Evolutionary conservation across 2,797 vertebrate genomes (phyloP).

Genomic region (Poecilia wingei): DNA sequence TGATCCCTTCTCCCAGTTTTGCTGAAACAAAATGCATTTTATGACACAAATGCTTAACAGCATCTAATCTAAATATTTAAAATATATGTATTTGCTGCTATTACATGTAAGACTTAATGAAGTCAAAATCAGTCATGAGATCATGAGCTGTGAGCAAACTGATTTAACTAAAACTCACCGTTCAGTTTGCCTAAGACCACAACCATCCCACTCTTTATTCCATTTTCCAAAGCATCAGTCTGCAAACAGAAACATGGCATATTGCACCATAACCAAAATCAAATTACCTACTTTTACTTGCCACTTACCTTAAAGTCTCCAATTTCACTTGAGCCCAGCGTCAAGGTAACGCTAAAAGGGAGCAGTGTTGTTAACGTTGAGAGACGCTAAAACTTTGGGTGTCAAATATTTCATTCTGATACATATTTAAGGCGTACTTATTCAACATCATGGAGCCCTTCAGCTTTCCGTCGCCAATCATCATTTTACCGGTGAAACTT

Average conservation of each 20-base stretch:
- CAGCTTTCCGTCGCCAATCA: constrained; percentile 37
- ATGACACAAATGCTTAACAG: background rate
- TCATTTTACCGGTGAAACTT: constrained; percentile 43
- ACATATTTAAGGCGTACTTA: constrained; percentile 59
- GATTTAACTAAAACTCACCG: constrained; percentile 47
- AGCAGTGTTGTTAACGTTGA: background rate
- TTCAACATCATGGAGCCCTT: constrained; percentile 61
- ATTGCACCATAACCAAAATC: background rate
- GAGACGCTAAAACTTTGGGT: background rate
- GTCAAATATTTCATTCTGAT: background rate
- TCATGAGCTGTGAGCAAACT: background rate
- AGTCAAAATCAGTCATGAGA: background rate
- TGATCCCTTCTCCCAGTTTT: constrained; percentile 44
- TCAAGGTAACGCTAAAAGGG: constrained; percentile 69
- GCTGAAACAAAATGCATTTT: constrained; percentile 48
- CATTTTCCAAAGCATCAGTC: constrained; percentile 44
- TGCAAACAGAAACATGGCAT: constrained; percentile 42
- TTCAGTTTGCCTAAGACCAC: constrained; percentile 51
- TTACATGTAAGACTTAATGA: background rate
- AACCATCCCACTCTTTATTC: background rate
- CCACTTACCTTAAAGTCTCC: constrained; percentile 71
- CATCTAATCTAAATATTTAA: background rate
- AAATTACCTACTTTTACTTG: background rate
- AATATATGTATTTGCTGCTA: no score
- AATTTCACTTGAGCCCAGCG: constrained; percentile 64